phyloP scores from a whole-genome alignment of 2,888 invertebrate genomes.

The Clanis bilineata region DNA sequence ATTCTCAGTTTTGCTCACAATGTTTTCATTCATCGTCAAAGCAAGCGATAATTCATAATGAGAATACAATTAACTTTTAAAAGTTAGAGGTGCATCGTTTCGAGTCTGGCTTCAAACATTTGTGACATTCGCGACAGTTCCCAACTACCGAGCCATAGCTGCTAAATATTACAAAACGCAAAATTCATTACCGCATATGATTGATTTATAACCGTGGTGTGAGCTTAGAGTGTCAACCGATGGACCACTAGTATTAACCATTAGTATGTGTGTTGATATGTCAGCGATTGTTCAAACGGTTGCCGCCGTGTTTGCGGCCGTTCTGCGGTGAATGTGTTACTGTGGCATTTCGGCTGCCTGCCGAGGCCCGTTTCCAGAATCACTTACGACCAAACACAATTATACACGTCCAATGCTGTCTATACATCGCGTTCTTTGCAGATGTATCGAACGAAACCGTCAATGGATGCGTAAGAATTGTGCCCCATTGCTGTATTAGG shows the following conservation, averaged over 20 bases:
- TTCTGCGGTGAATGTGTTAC: constrained; percentile 62
- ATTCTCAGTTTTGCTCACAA: too few species aligned
- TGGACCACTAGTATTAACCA: constrained; percentile 42
- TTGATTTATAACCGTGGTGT: constrained; percentile 1
- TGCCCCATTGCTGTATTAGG: constrained; percentile 11
- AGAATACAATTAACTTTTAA: too few species aligned
- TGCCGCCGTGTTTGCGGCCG: constrained; percentile 57
- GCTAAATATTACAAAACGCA: constrained; percentile 1
- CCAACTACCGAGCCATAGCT: too few species aligned
- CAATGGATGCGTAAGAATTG: constrained; percentile 19
- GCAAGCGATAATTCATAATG: too few species aligned
- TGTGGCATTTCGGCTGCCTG: constrained; percentile 55
- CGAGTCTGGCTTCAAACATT: too few species aligned
- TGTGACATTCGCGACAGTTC: too few species aligned
- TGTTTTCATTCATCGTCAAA: too few species aligned
- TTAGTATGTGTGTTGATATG: constrained; percentile 51
- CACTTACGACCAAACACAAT: not conserved
- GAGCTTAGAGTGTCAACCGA: constrained; percentile 33
- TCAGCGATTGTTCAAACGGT: constrained; percentile 62
- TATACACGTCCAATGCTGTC: not conserved
- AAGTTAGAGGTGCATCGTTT: too few species aligned
- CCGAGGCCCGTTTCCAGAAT: constrained; percentile 18
- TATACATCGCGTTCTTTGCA: too few species aligned
- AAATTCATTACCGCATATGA: constrained; percentile 3
- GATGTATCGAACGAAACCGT: constrained; percentile 4